phyloP scores from a whole-genome alignment of 2,888 invertebrate species.

The Camponotus fellah region DNA sequence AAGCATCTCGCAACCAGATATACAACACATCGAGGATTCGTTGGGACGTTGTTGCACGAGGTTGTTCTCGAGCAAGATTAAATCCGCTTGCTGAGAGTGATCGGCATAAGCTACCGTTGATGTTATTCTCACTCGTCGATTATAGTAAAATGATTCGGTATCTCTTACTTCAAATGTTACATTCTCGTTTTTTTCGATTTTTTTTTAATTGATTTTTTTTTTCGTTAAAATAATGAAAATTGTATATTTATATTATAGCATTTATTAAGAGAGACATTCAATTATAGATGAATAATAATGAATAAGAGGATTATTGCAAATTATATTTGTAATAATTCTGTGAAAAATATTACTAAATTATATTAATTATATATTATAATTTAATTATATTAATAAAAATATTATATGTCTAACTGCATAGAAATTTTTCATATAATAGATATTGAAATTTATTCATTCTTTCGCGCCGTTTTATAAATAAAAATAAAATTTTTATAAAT shows the following conservation, averaged over 20 bases:
- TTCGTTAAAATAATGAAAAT: too few species aligned
- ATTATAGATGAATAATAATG: neutral
- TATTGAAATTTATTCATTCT: neutral
- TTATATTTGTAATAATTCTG: neutral
- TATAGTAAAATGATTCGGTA: neutral
- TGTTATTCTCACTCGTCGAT: neutral
- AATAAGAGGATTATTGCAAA: neutral
- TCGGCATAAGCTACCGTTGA: neutral
- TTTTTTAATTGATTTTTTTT: neutral
- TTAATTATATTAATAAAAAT: too few species aligned
- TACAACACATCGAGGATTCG: conserved; percentile 19
- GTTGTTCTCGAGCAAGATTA: conserved; percentile 30
- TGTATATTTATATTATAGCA: neutral
- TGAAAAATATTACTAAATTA: neutral
- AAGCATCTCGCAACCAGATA: conserved; percentile 36
- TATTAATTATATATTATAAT: too few species aligned
- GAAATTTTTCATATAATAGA: neutral
- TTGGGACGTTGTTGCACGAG: conserved; percentile 22
- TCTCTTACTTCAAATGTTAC: neutral
- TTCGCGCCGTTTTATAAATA: neutral
- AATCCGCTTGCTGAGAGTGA: neutral
- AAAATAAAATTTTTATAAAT: too few species aligned
- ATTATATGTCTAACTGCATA: too few species aligned
- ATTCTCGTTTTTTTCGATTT: neutral
- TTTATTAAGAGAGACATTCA: neutral